Base-by-base conservation (phyloP, 2,797 vertebrate genomes). In the Enteromius treurensis region DNA sequence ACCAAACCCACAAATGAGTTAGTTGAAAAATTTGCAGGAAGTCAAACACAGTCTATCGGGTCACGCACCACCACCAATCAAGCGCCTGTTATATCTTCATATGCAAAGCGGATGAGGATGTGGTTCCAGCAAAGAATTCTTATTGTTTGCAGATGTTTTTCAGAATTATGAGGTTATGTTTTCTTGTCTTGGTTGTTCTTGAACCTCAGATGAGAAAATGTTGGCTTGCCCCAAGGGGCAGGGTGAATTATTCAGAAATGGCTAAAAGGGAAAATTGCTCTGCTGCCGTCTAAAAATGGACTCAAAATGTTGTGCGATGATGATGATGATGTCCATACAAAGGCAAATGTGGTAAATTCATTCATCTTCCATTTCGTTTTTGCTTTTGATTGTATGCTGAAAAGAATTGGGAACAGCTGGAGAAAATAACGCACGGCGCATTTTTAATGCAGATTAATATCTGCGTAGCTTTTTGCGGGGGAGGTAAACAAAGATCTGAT, bases 81-180 rank as follows among this genome's bases (percentile, higher is more conserved):
- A 71, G 70, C 71, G 37, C 65, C 81, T 84, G 70, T 85, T 85
- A 88, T 82, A 85, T 82, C 81, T 79, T 37, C 65, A 45, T 82
- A 82, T 80, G 67, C 47, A 47, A 73, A 58, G 47, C 64, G 82
- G 42, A 74, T 65, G 68, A 81, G 79, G 81, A 86, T 86, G 81
- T 82, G 84, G 81, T 85, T 74, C 68, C 51, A 77, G 84, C 69
- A 47, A 80, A 84, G 34, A 67, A 47, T 21, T 64, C 21, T 82
- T 87, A 88, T 87, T 89, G 86, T 87, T 89, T 87, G 85, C 88
- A 89, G 88, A 87, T 86, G 87, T 81, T 77, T 75, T 86, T 79
- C 62, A 23, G 34, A 84, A 84, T 87, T 71, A 58, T 78, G 75
- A 79, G 87, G 55, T 71, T 81, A 82, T 85, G 74, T 88, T 88